Percentiles rank a stretch among this genome's conserved stretches.
These are phyloP conservation scores for Lutra lutra DNA, from an alignment of 2,797 vertebrate genomes.

Conservation along the genomic window DNA sequence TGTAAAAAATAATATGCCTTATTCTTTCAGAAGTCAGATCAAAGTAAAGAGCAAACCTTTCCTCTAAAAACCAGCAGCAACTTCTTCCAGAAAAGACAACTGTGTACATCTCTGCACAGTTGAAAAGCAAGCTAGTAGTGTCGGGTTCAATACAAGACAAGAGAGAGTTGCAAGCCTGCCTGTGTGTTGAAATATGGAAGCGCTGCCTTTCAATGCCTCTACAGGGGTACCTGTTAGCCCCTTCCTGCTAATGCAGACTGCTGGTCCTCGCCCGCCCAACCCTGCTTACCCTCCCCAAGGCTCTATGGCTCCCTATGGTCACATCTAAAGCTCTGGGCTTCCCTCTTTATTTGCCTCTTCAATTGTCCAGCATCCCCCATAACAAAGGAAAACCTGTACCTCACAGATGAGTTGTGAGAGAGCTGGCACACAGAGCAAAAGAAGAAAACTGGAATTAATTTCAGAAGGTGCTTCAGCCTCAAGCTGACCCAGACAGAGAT, in stretches of 20 bases:
- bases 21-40: conserved; percentile 76
- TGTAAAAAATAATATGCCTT: conserved; percentile 65
- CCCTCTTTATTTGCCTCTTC: conserved; percentile 32
- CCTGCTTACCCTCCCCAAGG: background rate
- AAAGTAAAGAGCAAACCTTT: conserved; percentile 66
- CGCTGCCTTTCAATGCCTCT: background rate
- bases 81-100: conserved; percentile 40
- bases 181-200: background rate
- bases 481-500: background rate
- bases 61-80: conserved; percentile 54
- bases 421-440: background rate
- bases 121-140: background rate
- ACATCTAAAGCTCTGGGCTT: background rate
- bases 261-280: background rate
- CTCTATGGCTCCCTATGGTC: background rate
- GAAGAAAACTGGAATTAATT: background rate
- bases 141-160: background rate
- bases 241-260: background rate
- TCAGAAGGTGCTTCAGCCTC: conserved; percentile 27
- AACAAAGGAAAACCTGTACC: conserved; percentile 46
- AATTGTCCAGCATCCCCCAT: background rate
- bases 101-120: background rate
- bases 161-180: background rate
- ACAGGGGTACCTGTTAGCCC: background rate
- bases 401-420: background rate